These are phyloP conservation scores for Solea solea DNA, from an alignment of 2,113 vertebrate species.

Conservation along the genomic window DNA sequence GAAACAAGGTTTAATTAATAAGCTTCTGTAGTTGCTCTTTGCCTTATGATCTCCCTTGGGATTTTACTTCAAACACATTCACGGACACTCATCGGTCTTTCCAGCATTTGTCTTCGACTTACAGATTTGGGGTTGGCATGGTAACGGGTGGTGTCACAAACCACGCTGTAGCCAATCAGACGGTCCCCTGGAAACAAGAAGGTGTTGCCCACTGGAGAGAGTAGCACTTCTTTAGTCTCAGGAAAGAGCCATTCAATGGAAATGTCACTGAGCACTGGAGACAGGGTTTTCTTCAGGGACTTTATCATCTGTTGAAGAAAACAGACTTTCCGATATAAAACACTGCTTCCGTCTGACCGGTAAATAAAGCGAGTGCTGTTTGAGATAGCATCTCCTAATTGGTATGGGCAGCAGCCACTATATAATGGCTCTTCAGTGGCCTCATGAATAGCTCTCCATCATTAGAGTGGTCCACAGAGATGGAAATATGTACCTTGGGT, in stretches of 20 bases:
- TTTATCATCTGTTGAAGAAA: slow-evolving; percentile 88
- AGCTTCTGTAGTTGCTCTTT: neutral
- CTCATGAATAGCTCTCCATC: slow-evolving; percentile 50
- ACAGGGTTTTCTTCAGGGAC: slow-evolving; percentile 93
- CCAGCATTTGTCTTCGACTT: slow-evolving; percentile 68
- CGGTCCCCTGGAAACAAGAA: slow-evolving; percentile 93
- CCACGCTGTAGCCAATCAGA: slow-evolving; percentile 87
- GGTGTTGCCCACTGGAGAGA: slow-evolving; percentile 86
- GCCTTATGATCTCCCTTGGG: too few species aligned
- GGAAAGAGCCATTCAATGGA: slow-evolving; percentile 95
- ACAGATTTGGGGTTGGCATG: slow-evolving; percentile 86
- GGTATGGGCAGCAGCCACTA: slow-evolving; percentile 21
- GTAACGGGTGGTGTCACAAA: slow-evolving; percentile 89
- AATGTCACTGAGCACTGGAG: slow-evolving; percentile 89
- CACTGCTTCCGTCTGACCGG: slow-evolving; percentile 1
- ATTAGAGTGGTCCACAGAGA: slow-evolving; percentile 48
- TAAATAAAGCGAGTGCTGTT: slow-evolving; percentile 4
- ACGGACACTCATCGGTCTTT: neutral
- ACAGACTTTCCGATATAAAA: slow-evolving; percentile 13
- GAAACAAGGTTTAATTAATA: slow-evolving; percentile 8
- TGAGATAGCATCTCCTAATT: slow-evolving; percentile 58
- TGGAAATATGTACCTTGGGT: slow-evolving; percentile 86
- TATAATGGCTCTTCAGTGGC: slow-evolving; percentile 56
- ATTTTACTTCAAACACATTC: neutral
- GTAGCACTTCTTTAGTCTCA: slow-evolving; percentile 89